Evolutionary conservation across 2,888 invertebrate genomes (phyloP).

Genomic region (Diplazon laetatorius): DNA sequence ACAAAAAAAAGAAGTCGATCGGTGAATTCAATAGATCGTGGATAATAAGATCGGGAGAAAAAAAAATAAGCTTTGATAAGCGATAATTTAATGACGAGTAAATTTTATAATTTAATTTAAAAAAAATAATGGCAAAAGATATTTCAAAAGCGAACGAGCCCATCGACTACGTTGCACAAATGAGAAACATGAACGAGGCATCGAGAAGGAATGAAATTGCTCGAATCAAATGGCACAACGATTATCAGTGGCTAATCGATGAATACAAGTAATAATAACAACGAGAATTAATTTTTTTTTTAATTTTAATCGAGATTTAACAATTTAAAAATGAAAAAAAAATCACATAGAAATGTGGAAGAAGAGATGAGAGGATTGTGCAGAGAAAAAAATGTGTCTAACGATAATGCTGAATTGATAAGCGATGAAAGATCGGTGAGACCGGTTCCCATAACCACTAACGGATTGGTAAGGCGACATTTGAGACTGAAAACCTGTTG

Average conservation of each 20-base stretch:
- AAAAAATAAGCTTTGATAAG: too few relatives aligned
- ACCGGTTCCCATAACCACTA: constrained; percentile 71
- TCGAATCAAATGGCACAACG: constrained; percentile 70
- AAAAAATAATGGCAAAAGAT: constrained; percentile 63
- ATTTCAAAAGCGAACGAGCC: constrained; percentile 67
- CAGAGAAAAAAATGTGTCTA: constrained; percentile 59
- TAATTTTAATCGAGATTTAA: neutral
- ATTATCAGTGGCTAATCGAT: constrained; percentile 74
- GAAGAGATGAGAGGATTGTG: constrained; percentile 68
- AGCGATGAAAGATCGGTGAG: constrained; percentile 69
- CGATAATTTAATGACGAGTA: too few relatives aligned
- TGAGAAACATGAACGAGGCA: constrained; percentile 68
- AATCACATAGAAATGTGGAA: constrained; percentile 65
- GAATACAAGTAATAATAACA: constrained; percentile 71
- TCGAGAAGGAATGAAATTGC: constrained; percentile 65
- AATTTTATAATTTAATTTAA: neutral
- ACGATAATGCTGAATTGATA: constrained; percentile 12
- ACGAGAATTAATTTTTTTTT: neutral
- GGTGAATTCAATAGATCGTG: too few relatives aligned
- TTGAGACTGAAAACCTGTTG: neutral
- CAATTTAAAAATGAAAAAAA: neutral
- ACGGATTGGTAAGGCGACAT: constrained; percentile 61
- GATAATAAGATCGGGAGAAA: too few relatives aligned
- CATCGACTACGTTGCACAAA: constrained; percentile 70
- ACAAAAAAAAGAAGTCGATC: too few relatives aligned